Evolutionary conservation across 2,113 vertebrate species (phyloP).

Genomic region (Eleginops maclovinus): DNA sequence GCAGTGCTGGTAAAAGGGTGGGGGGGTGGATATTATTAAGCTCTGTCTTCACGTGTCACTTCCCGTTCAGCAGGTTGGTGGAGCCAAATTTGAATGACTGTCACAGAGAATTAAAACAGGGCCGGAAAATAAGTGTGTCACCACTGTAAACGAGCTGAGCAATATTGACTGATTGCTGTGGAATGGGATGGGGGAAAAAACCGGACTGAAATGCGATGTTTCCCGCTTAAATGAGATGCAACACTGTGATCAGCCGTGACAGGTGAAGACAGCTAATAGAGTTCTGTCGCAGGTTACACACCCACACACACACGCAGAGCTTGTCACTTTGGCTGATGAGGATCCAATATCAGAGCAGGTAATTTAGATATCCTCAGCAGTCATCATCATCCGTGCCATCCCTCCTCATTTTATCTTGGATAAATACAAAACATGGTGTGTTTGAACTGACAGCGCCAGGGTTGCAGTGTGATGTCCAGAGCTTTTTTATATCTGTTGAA

Average conservation of each 20-base stretch:
- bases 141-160: constrained; percentile 49
- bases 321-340: constrained; percentile 72
- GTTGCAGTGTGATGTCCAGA: constrained; percentile 38
- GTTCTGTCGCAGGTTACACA: constrained; percentile 64
- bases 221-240: constrained; percentile 77
- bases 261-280: constrained; percentile 76
- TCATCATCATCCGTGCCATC: constrained; percentile 49
- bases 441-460: constrained; percentile 59
- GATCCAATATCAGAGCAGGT: constrained; percentile 76
- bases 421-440: constrained; percentile 66
- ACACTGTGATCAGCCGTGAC: constrained; percentile 68
- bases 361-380: constrained; percentile 74
- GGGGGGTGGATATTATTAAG: constrained; percentile 70
- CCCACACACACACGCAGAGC: constrained; percentile 17
- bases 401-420: constrained; percentile 66
- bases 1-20: not conserved
- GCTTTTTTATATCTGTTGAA: constrained; percentile 46
- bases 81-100: constrained; percentile 77
- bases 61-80: constrained; percentile 67
- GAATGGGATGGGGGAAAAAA: constrained; percentile 51
- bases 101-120: constrained; percentile 74
- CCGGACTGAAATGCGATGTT: constrained; percentile 59
- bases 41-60: constrained; percentile 67
- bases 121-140: constrained; percentile 17
- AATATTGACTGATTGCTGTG: constrained; percentile 47